Evolutionary conservation across 2,888 invertebrate species (phyloP).

Genomic region (Ochropleura plecta): DNA sequence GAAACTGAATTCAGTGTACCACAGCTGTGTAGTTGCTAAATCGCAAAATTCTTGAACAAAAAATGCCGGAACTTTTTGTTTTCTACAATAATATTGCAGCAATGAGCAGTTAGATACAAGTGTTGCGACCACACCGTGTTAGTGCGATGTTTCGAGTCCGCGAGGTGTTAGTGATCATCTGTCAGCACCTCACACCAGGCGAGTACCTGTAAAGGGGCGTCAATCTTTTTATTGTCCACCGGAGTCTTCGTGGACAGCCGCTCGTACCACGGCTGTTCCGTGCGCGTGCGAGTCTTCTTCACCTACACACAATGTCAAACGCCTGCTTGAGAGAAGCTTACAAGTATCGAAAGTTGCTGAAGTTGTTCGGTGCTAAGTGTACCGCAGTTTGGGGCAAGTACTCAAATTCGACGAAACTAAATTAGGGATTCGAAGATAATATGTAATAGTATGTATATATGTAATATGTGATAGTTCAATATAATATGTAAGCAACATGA

Average conservation of each 20-base stretch:
- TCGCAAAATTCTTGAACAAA: slow-evolving; percentile 27
- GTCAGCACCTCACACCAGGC: slow-evolving; percentile 31
- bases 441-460: no score
- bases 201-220: slow-evolving; percentile 81
- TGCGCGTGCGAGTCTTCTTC: slow-evolving; percentile 76
- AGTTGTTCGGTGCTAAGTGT: neutral
- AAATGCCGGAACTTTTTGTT: slow-evolving; percentile 40
- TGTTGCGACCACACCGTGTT: slow-evolving; percentile 59
- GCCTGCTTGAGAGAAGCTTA: slow-evolving; percentile 21
- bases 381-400: neutral
- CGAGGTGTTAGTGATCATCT: slow-evolving; percentile 43
- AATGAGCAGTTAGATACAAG: slow-evolving; percentile 21
- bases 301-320: slow-evolving; percentile 73
- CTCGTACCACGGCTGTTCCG: slow-evolving; percentile 86
- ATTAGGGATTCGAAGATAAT: neutral
- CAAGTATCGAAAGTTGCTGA: neutral
- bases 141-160: slow-evolving; percentile 63
- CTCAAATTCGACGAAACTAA: neutral
- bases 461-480: no score
- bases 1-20: slow-evolving; percentile 29
- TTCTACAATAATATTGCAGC: slow-evolving; percentile 10
- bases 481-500: no score
- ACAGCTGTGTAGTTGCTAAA: slow-evolving; percentile 24
- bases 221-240: slow-evolving; percentile 77
- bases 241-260: slow-evolving; percentile 81